Base-by-base conservation (phyloP, 2,888 invertebrate species). In the Andrena flavipes region DNA sequence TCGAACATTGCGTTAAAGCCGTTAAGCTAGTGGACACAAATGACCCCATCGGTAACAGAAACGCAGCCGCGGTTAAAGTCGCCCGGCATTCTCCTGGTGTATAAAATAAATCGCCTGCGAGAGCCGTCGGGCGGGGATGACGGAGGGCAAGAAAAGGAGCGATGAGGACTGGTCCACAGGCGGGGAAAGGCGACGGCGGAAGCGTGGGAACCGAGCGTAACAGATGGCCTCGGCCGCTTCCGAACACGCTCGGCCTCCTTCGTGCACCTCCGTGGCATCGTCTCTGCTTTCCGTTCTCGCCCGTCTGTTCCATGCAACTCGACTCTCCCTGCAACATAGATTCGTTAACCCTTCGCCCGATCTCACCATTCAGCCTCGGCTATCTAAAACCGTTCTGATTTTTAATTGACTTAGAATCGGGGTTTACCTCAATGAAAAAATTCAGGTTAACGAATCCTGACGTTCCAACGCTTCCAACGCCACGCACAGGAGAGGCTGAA, bases 151-250 rank as follows among this genome's bases (percentile, higher is more conserved):
- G 84, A 84, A 84, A 75, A 78, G 74, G 82, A 74, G 67, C 84
- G 84, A 82, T 29, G 75, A 78, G 54, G 84, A 82, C 83, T 82
- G 80, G 81, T 73, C 72, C 67, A 76, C 84, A 85, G 89, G 89
- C 86, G 86, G 89, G 89, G 86, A 87, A 87, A 88, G 86, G 86
- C 84, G 90, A 84, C 91, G 91, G 91, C 91, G 92, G 92, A 92
- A 93, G 93, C 92, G 93, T 93, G 93, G 93, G 93, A 93, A 93
- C 91, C 90, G 88, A 91, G 90, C 90, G 91, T 91, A 91, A 91
- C 92, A 91, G 91, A 92, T 91, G 92, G 91, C 92, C 91, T 90
- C 92, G 91, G 88, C 79, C 75, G 85, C 85, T 88, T 86, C 89
- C 86, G 88, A 87, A 88, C 78, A 82, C 78, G 70, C 82, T 92